A percentile compares a stretch with the other conserved stretches of the same genome.
Evolutionary conservation across 2,888 invertebrate species (phyloP).

Genomic region (Drosophila neutralis): DNA sequence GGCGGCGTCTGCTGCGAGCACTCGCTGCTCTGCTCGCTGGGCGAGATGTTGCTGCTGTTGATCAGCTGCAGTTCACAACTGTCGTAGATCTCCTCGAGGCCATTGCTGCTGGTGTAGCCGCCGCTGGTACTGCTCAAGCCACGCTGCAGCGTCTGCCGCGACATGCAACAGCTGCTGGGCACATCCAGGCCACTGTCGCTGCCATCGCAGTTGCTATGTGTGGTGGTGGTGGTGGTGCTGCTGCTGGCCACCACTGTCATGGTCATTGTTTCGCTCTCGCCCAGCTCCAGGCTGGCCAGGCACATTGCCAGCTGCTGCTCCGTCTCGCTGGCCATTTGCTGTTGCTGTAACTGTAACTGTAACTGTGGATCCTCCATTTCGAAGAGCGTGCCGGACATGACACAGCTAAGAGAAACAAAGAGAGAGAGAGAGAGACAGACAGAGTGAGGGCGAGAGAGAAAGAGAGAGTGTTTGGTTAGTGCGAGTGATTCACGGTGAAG

Average conservation of each 20-base stretch:
- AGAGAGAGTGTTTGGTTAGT: constrained; percentile 21
- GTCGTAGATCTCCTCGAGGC: constrained; percentile 72
- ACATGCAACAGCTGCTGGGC: constrained; percentile 81
- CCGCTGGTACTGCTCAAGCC: constrained; percentile 87
- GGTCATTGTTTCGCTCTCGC: constrained; percentile 40
- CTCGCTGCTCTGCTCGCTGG: constrained; percentile 91
- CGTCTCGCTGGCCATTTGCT: constrained; percentile 37
- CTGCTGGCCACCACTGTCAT: constrained; percentile 31
- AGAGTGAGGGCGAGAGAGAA: constrained; percentile 6
- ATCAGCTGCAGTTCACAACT: constrained; percentile 77
- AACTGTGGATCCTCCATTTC: constrained; percentile 58
- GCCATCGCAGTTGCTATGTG: constrained; percentile 86
- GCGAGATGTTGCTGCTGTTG: constrained; percentile 68
- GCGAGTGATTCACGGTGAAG: constrained; percentile 61
- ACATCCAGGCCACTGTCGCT: constrained; percentile 94
- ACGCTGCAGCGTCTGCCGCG: constrained; percentile 85
- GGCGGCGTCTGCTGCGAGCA: constrained; percentile 86
- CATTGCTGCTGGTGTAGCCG: constrained; percentile 88
- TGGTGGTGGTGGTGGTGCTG: constrained; percentile 25
- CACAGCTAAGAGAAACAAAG: constrained; percentile 40
- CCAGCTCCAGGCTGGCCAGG: constrained; percentile 79
- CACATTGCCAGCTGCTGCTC: constrained; percentile 62
- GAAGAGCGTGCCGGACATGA: constrained; percentile 67
- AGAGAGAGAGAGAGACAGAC: constrained; percentile 6
- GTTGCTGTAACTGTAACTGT: constrained; percentile 53